Percentiles rank a stretch among this genome's conserved stretches.
Evolutionary conservation across 2,888 invertebrate genomes (phyloP).

Genomic region (Hydropsyche betteni): DNA sequence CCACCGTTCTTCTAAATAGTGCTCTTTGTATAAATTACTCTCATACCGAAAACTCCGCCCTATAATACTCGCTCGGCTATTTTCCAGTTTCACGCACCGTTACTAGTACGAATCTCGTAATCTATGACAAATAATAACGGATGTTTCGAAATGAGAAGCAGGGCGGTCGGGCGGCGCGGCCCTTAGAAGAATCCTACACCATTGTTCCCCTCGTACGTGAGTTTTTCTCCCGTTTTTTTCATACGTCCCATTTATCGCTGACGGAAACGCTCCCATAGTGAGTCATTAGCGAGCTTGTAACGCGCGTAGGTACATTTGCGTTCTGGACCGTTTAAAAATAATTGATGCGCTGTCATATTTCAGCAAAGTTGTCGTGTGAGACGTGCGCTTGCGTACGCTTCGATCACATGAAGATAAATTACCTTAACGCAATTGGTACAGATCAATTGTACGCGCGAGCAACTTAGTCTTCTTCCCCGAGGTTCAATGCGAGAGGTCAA

Average conservation of each 20-base stretch:
- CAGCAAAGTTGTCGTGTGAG: slow-evolving; percentile 1
- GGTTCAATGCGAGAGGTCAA: slow-evolving; percentile 40
- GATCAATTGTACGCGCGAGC: slow-evolving; percentile 25
- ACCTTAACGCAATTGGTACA: slow-evolving; percentile 38
- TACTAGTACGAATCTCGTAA: slow-evolving; percentile 43
- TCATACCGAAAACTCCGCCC: slow-evolving; percentile 14
- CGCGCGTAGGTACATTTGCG: no score
- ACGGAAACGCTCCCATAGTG: no score
- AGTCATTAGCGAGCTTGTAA: no score
- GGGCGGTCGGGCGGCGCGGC: background rate
- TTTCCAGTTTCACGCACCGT: slow-evolving; percentile 42
- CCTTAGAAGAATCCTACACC: background rate
- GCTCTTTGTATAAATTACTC: slow-evolving; percentile 41
- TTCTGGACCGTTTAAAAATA: slow-evolving; percentile 3
- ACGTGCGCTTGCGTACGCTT: slow-evolving; percentile 11
- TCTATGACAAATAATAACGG: slow-evolving; percentile 47
- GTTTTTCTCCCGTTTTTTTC: background rate
- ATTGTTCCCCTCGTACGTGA: background rate
- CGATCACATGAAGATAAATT: slow-evolving; percentile 38
- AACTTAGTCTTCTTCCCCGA: slow-evolving; percentile 13
- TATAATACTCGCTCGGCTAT: slow-evolving; percentile 30
- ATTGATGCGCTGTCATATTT: slow-evolving; percentile 18
- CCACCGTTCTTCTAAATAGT: slow-evolving; percentile 34
- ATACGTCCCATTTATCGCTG: no score
- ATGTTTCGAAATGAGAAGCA: slow-evolving; percentile 32